Percentiles rank a stretch among this genome's conserved stretches.
Evolutionary conservation across 2,113 vertebrate genomes (phyloP).

Genomic region (Melanocharis versteri): DNA sequence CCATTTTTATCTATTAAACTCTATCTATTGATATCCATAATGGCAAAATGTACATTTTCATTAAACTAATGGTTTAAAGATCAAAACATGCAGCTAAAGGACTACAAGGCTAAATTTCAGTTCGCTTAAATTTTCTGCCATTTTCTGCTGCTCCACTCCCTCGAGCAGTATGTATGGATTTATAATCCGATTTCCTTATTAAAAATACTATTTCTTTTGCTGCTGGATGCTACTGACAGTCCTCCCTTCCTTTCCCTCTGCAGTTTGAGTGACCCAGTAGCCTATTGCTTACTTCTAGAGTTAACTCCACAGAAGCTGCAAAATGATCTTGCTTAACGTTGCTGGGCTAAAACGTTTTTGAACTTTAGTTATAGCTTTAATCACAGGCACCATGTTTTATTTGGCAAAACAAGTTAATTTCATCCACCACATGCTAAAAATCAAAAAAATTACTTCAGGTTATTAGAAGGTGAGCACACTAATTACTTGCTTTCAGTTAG

Average conservation of each 20-base stretch:
- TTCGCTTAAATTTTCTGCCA: not conserved
- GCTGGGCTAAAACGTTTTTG: not conserved
- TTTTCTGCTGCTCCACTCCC: not conserved
- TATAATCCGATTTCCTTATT: not conserved
- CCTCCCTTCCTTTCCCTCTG: not conserved
- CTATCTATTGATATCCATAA: not conserved
- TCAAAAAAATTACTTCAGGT: not conserved
- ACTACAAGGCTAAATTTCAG: not conserved
- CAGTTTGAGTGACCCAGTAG: not conserved
- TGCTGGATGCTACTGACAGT: not conserved
- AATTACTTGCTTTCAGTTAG: not conserved
- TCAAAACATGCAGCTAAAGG: not conserved
- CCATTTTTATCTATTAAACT: not conserved
- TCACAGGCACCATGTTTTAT: not conserved
- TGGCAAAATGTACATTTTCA: not conserved
- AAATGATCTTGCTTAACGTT: not conserved
- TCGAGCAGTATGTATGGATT: not conserved
- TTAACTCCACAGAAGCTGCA: not conserved
- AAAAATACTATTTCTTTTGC: not conserved
- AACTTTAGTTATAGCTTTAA: not conserved
- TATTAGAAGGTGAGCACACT: not conserved
- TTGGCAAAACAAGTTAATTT: not conserved
- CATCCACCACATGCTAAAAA: not conserved
- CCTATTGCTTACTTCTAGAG: not conserved
- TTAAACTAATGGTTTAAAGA: not conserved